A percentile compares a stretch with the other conserved stretches of the same genome.
Evolutionary conservation across 2,888 invertebrate genomes (phyloP).

Genomic region (Anthophora plumipes): DNA sequence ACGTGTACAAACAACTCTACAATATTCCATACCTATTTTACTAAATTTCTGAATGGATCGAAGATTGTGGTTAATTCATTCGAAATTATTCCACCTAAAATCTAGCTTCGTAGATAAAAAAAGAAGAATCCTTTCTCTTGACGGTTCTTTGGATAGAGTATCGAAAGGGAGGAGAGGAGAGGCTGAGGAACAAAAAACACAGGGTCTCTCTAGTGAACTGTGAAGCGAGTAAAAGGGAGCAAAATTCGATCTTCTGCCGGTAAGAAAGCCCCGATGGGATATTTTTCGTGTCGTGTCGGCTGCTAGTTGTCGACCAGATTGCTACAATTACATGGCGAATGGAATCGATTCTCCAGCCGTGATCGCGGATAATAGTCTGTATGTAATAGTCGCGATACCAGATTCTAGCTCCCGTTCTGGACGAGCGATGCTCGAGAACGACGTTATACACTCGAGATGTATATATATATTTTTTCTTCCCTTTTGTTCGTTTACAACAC

Average conservation of each 20-base stretch:
- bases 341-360: conserved; percentile 66
- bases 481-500: neutral
- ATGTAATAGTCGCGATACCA: conserved; percentile 62
- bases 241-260: conserved; percentile 38
- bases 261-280: conserved; percentile 41
- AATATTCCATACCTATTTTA: too few species aligned
- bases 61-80: too few species aligned
- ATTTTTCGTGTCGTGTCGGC: conserved; percentile 50
- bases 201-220: conserved; percentile 49
- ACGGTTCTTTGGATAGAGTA: neutral
- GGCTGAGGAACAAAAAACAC: conserved; percentile 15
- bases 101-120: too few species aligned
- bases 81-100: too few species aligned
- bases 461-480: too few species aligned
- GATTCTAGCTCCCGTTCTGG: conserved; percentile 59
- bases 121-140: neutral
- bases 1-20: too few species aligned
- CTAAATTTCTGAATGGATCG: too few species aligned
- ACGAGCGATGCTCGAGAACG: conserved; percentile 44
- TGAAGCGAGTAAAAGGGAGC: conserved; percentile 14
- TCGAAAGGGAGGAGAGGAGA: neutral
- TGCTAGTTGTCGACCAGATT: conserved; percentile 62
- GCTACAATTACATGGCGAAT: conserved; percentile 64
- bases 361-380: conserved; percentile 63
- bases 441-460: conserved; percentile 46